Conservation (phyloP, 2,113 vertebrate species). For the Thamnaconus septentrionalis region DNA sequence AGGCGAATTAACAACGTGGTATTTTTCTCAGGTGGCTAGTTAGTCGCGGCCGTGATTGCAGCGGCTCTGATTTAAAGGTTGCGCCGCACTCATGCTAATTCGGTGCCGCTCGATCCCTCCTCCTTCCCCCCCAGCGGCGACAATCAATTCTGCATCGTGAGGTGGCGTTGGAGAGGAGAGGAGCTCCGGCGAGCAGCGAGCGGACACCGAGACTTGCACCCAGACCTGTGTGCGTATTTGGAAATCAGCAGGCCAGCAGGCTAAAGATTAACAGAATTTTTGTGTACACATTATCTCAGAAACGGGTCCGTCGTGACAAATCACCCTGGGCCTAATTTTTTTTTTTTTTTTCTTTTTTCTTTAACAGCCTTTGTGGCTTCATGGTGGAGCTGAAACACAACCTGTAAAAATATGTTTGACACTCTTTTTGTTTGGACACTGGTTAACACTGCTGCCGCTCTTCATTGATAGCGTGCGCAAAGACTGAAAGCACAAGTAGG, state of each 20-base stretch:
- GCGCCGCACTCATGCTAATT: slow-evolving; percentile 3
- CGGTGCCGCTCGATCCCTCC: background rate
- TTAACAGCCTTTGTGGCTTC: background rate
- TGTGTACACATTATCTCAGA: slow-evolving; percentile 41
- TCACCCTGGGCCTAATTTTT: slow-evolving; percentile 2
- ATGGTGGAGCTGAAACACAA: no score
- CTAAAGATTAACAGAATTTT: slow-evolving; percentile 67
- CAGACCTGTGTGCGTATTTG: slow-evolving; percentile 8
- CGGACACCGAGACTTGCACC: no score
- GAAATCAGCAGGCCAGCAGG: slow-evolving; percentile 33
- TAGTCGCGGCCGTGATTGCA: no score
- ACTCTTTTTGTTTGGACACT: no score
- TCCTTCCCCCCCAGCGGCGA: background rate
- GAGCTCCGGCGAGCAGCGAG: no score
- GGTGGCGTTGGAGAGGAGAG: no score
- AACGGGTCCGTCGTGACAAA: background rate
- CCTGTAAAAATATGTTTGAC: no score
- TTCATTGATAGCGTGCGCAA: background rate
- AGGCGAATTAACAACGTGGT: no score
- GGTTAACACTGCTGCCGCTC: background rate
- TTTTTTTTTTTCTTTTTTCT: background rate
- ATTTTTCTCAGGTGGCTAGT: no score
- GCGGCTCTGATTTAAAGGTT: slow-evolving; percentile 4
- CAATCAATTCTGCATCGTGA: slow-evolving; percentile 13
- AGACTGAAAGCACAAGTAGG: slow-evolving; percentile 6